Evolutionary conservation across 2,888 invertebrate genomes (phyloP).

Genomic region (Baronia brevicornis): DNA sequence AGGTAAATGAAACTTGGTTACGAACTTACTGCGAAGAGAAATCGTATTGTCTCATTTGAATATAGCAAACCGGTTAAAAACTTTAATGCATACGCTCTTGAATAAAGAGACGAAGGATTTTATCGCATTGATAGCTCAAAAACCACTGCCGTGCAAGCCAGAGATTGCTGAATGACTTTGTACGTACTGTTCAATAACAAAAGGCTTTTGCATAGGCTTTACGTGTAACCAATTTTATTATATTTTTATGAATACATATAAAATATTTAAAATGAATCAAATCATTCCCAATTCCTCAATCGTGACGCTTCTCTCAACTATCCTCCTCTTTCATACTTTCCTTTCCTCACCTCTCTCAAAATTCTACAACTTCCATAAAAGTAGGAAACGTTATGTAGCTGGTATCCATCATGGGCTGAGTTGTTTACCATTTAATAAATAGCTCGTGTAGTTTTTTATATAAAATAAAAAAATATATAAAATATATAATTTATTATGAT

Average conservation of each 20-base stretch:
- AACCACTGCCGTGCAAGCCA: conserved; percentile 10
- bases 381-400: too few relatives aligned
- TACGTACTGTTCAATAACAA: conserved; percentile 12
- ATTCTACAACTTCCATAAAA: too few relatives aligned
- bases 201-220: conserved; percentile 13
- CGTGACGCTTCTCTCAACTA: not conserved
- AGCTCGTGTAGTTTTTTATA: too few relatives aligned
- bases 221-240: conserved; percentile 11
- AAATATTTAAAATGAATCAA: too few relatives aligned
- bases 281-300: too few relatives aligned
- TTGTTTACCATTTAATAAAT: too few relatives aligned
- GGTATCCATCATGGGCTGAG: too few relatives aligned
- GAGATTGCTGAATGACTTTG: conserved; percentile 11
- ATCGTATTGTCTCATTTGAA: conserved; percentile 7
- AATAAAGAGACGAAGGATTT: conserved; percentile 8
- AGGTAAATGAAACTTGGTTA: conserved; percentile 1
- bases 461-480: too few relatives aligned
- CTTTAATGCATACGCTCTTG: conserved; percentile 11
- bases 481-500: too few relatives aligned
- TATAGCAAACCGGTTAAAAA: conserved; percentile 11
- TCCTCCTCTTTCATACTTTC: not conserved
- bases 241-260: not conserved
- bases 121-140: conserved; percentile 14
- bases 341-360: too few relatives aligned
- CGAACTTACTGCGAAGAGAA: conserved; percentile 3